Percentiles rank a stretch among this genome's conserved stretches.
Conservation (phyloP, 2,888 invertebrate species). For the Resseliella maxima region DNA sequence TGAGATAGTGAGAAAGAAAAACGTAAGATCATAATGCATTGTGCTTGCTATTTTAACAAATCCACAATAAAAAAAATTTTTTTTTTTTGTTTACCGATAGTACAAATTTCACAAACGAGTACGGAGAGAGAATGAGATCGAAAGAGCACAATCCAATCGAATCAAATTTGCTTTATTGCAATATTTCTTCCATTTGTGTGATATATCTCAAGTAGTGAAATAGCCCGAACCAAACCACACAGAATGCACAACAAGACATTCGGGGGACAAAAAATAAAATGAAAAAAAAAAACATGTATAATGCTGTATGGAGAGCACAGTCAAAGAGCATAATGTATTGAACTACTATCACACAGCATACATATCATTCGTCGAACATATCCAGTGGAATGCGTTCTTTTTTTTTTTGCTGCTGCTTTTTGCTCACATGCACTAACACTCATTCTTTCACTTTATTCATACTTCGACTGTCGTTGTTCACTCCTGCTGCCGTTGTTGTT, state of each 20-base stretch:
- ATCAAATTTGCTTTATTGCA: neutral
- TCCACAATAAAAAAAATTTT: conserved; percentile 24
- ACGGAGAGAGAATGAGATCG: neutral
- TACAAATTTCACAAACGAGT: neutral
- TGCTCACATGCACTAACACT: conserved; percentile 21
- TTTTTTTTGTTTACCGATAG: neutral
- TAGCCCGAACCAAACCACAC: neutral
- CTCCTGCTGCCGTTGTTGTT: conserved; percentile 17
- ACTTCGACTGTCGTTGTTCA: neutral
- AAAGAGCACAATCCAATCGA: neutral
- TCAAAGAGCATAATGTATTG: conserved; percentile 4
- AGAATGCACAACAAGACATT: conserved; percentile 8
- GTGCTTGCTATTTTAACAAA: neutral
- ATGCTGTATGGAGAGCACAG: conserved; percentile 2
- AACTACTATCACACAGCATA: conserved; percentile 31
- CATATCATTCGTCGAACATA: neutral
- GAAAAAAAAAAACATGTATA: neutral
- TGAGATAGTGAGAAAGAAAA: neutral
- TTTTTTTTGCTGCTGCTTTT: neutral
- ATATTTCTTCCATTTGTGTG: conserved; percentile 25
- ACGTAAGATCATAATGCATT: neutral
- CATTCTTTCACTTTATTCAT: conserved; percentile 17
- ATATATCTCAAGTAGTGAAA: conserved; percentile 7
- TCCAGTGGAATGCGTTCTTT: conserved; percentile 22
- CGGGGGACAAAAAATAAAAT: neutral